phyloP scores from a whole-genome alignment of 2,113 vertebrate species.

The Bothrops jararaca region DNA sequence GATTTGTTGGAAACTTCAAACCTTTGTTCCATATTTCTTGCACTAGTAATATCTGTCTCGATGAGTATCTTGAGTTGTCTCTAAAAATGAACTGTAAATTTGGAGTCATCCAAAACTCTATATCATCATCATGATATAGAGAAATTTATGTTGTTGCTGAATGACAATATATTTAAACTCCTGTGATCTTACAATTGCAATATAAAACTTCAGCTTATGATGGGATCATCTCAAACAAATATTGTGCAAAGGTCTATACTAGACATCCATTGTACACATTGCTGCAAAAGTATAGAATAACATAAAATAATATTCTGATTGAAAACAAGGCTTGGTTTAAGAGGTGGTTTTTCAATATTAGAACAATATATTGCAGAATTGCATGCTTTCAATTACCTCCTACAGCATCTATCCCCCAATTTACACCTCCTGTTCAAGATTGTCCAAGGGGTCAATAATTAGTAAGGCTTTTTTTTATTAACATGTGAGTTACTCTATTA shows the following conservation, averaged over 20 bases:
- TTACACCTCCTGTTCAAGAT: conserved; percentile 43
- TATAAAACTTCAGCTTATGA: background rate
- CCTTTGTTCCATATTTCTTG: background rate
- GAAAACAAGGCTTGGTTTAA: background rate
- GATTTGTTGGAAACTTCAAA: background rate
- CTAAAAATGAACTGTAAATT: background rate
- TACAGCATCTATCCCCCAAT: conserved; percentile 15
- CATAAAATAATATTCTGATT: background rate
- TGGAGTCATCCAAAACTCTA: background rate
- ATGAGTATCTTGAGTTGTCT: background rate
- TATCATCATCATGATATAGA: background rate
- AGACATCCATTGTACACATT: background rate
- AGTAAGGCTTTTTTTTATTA: conserved; percentile 44
- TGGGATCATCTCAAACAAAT: background rate
- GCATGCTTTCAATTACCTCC: background rate
- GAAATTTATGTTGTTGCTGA: background rate
- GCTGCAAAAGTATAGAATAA: background rate
- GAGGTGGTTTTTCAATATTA: background rate
- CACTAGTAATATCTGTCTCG: background rate
- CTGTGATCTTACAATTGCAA: background rate
- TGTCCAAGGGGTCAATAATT: conserved; percentile 30
- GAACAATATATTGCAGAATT: background rate
- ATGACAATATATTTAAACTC: background rate
- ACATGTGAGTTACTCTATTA: conserved; percentile 38
- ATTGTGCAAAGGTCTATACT: background rate